Base-by-base conservation (phyloP, 2,888 invertebrate species). In the Stratiomys singularior region DNA sequence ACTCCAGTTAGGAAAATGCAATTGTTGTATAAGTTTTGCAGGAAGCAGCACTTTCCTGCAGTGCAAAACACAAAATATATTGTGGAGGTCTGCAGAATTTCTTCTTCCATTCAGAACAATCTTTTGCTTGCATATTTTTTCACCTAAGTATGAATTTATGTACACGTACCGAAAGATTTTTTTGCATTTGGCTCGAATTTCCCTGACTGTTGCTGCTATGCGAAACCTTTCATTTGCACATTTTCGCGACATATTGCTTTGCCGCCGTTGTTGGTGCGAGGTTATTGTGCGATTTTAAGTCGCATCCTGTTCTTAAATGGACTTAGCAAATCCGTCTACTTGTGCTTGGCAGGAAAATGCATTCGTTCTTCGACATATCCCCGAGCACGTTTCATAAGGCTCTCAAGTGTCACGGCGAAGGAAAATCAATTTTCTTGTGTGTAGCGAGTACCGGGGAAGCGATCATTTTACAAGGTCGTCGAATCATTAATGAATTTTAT, bases 271-370 rank as follows among this genome's bases (percentile, higher is more conserved):
- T 52, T 52, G 15, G 4, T 52, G n/a, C 15, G 15, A n/a, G 64
- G 64, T 64, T 64, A 64, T 64, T 64, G 64, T 64, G 64, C 64
- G 64, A 64, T 64, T 64, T 64, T 64, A 27, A 64, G 60, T 25
- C 64, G 11, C 28, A 64, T 64, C 64, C 64, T 64, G 64, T 30
- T 64, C 64, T 28, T 30, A 64, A 64, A 64, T 30, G 30, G 28
- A 64, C 28, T 64, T 28, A 27, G n/a, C 30, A 64, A 64, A 64
- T 64, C 64, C 30, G 64, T 64, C 28, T 64, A 64, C 28, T 15
- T 30, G 5, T 4, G 52, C 52, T 52, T 4, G 15, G 52, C 52
- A 3, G 58, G 18, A 60, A 60, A 60, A 25, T 60, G 58, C 58
- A 60, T 52, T 52, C 9, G 37, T 37, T 37, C 9, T 37, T 37